Percentiles rank a stretch among this genome's conserved stretches.
Conservation (phyloP, 1,140 invertebrate genomes). For the Frieseomelitta varia region DNA sequence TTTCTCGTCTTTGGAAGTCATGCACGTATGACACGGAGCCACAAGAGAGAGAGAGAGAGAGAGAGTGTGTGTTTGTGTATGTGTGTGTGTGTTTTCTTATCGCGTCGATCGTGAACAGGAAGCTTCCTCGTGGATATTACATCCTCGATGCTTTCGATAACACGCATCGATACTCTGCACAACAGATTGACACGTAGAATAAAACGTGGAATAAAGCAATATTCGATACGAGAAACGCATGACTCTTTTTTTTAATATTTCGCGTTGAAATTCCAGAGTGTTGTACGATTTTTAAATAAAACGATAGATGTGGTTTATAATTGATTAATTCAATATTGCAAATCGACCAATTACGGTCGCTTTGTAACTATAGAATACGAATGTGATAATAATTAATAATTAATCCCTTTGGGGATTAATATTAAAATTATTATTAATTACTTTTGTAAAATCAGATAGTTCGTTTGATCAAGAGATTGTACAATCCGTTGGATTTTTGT, state of each 20-base stretch:
- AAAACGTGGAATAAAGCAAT: not conserved
- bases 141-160: not conserved
- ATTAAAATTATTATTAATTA: too few relatives aligned
- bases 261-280: not conserved
- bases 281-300: not conserved
- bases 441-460: too few relatives aligned
- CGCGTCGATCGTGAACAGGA: constrained; percentile 17
- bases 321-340: not conserved
- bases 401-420: too few relatives aligned
- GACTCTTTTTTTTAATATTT: not conserved
- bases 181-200: not conserved
- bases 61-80: too few relatives aligned
- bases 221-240: not conserved
- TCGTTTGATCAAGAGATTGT: too few relatives aligned
- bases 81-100: constrained; percentile 1
- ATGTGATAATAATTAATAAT: too few relatives aligned
- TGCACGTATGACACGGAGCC: constrained; percentile 28
- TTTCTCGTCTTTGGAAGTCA: constrained; percentile 40
- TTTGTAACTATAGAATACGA: not conserved
- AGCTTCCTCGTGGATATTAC: constrained; percentile 26
- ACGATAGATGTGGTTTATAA: not conserved
- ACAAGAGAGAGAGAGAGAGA: not conserved
- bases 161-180: not conserved
- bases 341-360: not conserved
- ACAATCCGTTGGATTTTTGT: too few relatives aligned